Evolutionary conservation across 2,113 vertebrate species (phyloP).

Genomic region (Paracanthobrama guichenoti): DNA sequence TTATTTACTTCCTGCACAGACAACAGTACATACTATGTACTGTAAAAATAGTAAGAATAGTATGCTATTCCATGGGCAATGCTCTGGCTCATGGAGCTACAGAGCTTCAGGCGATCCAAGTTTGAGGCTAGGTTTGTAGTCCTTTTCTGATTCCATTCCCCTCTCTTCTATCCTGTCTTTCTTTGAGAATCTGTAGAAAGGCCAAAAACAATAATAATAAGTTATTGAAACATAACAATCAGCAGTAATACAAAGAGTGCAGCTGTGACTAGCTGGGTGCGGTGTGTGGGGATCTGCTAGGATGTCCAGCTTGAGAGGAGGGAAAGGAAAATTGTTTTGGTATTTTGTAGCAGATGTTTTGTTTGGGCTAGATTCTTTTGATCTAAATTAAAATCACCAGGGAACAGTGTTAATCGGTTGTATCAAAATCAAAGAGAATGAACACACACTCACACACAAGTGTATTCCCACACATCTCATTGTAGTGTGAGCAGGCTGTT

Average conservation of each 20-base stretch:
- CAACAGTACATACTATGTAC: too few species aligned
- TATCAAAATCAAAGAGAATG: slow-evolving; percentile 46
- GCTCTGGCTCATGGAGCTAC: too few species aligned
- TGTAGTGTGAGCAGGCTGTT: slow-evolving; percentile 24
- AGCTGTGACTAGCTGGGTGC: background rate
- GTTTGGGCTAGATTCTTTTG: slow-evolving; percentile 53
- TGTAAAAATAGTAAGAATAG: too few species aligned
- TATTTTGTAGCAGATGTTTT: slow-evolving; percentile 56
- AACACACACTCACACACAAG: slow-evolving; percentile 6
- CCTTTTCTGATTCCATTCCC: too few species aligned
- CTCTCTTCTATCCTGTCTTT: background rate
- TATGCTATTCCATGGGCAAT: too few species aligned
- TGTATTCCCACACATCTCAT: slow-evolving; percentile 11
- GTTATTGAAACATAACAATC: slow-evolving; percentile 6
- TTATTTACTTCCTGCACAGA: too few species aligned
- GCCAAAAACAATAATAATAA: background rate
- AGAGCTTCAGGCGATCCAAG: too few species aligned
- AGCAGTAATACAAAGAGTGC: background rate
- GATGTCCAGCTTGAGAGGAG: slow-evolving; percentile 32
- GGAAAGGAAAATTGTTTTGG: slow-evolving; percentile 37
- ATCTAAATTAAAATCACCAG: slow-evolving; percentile 47
- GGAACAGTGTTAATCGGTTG: slow-evolving; percentile 38
- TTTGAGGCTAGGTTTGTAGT: too few species aligned
- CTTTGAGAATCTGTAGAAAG: background rate
- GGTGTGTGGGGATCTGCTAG: slow-evolving; percentile 26